Base-by-base conservation (phyloP, 2,113 vertebrate species). In the Scomber colias region DNA sequence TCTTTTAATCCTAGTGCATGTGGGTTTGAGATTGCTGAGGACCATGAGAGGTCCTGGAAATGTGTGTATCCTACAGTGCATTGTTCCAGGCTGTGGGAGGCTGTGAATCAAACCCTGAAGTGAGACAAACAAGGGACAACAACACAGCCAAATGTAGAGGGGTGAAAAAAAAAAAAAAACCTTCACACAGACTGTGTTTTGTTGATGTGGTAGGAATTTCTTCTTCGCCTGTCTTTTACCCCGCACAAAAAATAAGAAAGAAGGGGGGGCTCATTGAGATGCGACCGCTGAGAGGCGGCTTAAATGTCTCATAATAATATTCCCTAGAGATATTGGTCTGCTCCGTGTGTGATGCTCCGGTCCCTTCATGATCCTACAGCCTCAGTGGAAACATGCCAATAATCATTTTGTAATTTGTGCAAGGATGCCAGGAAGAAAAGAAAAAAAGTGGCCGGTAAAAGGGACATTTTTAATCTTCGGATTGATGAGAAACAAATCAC, bases 81-180 rank as follows among this genome's bases (percentile, higher is more conserved):
- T 92, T 92, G 90, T 92, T 93, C 72, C 85, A 90, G 83, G 75
- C 73, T 83, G 91, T 80, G 57, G 31, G 51, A 50, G 66, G 78
- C 60, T 81, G 63, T 68, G 83, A 81, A 82, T 89, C 67, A 90
- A 84, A 89, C 78, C 72, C 68, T 75, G 65, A 89, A 87, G 87
- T 86, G 85, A 93, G 87, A 90, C 87, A 90, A 92, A 92, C 90
- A 91, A 90, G 82, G 73, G 65, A 88, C 86, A 89, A 83, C 85
- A 87, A 83, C 65, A n/a, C 71, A 65, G 75, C 86, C 72, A 81
- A 86, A 87, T 63, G 64, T 73, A 44, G 49, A 5, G 27, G 17
- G n/a, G 24, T 10, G 16, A 5, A 27, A 31, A 48, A 8, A 19
- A 48, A 8, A 19, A 72, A 77, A 21, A 72, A 77, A 45, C 62